These are phyloP conservation scores for Fregata magnificens DNA, from an alignment of 2,113 vertebrate species.

Conservation along the genomic window DNA sequence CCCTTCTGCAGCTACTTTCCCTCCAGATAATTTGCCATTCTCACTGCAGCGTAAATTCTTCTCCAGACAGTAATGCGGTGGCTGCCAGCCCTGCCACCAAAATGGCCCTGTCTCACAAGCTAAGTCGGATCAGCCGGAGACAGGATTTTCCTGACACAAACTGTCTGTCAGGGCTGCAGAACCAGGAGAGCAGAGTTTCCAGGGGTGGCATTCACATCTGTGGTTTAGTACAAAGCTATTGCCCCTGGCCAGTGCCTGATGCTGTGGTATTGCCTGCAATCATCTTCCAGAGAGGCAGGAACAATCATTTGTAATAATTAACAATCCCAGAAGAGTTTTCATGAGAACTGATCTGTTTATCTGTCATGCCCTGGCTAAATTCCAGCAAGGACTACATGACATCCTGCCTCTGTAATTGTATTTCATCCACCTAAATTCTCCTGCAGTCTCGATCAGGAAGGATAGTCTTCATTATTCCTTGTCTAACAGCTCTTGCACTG, in stretches of 20 bases:
- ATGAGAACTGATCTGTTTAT: conserved; percentile 12
- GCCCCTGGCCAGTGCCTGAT: neutral
- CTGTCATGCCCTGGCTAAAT: conserved; percentile 1
- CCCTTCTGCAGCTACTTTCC: conserved; percentile 52
- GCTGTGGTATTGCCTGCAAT: neutral
- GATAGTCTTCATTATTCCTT: neutral
- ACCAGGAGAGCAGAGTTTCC: neutral
- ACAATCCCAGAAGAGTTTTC: conserved; percentile 14
- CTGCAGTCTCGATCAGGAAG: neutral
- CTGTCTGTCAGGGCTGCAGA: conserved; percentile 37
- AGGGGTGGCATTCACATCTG: neutral
- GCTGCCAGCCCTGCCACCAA: conserved; percentile 61
- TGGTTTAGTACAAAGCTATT: neutral
- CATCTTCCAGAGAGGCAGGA: neutral
- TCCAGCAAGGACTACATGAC: neutral
- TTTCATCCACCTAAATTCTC: neutral
- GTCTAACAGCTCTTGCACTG: neutral
- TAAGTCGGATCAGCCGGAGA: conserved; percentile 67
- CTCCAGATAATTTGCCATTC: conserved; percentile 57
- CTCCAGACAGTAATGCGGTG: conserved; percentile 60
- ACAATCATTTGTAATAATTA: neutral
- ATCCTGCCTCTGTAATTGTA: neutral
- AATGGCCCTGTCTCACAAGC: conserved; percentile 49
- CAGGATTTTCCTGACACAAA: conserved; percentile 59
- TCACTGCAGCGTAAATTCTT: conserved; percentile 38